A percentile compares a stretch with the other conserved stretches of the same genome.
Conservation (phyloP, 2,888 invertebrate species). For the Phlogophora meticulosa region DNA sequence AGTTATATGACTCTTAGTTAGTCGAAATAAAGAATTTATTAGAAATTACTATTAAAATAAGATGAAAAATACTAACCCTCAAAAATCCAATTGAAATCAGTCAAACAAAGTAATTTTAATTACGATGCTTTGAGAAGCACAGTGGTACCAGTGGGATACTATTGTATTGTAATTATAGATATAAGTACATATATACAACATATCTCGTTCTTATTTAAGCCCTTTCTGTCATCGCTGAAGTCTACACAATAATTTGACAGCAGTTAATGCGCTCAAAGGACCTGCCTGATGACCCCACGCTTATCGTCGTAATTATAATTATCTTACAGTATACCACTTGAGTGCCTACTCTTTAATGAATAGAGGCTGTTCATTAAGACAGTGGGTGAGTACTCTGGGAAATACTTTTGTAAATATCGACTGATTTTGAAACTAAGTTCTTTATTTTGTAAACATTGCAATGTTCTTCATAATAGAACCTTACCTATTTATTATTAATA, state of each 20-base stretch:
- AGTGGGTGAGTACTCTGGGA: conserved; percentile 50
- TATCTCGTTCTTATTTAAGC: no score
- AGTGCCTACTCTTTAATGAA: conserved; percentile 40
- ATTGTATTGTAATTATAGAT: no score
- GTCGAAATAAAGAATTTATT: no score
- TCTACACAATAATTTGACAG: conserved; percentile 58
- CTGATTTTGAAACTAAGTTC: not conserved
- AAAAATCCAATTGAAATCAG: no score
- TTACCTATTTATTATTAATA: no score
- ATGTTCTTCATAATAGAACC: not conserved
- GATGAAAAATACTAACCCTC: no score
- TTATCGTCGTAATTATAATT: conserved; percentile 63
- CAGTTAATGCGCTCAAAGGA: conserved; percentile 74
- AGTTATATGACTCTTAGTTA: no score
- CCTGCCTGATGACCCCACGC: conserved; percentile 64
- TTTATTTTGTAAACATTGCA: not conserved
- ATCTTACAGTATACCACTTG: conserved; percentile 50
- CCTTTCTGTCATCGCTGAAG: conserved; percentile 33
- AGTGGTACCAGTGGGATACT: no score
- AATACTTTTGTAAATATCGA: conserved; percentile 27
- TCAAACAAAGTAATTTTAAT: no score
- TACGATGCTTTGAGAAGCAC: no score
- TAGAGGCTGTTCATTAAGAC: conserved; percentile 40
- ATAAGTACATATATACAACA: no score
- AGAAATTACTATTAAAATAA: no score